Evolutionary conservation across 2,113 vertebrate genomes (phyloP), one percentile per base, ranked within the genome.

Genomic region (Sylvia atricapilla): DNA sequence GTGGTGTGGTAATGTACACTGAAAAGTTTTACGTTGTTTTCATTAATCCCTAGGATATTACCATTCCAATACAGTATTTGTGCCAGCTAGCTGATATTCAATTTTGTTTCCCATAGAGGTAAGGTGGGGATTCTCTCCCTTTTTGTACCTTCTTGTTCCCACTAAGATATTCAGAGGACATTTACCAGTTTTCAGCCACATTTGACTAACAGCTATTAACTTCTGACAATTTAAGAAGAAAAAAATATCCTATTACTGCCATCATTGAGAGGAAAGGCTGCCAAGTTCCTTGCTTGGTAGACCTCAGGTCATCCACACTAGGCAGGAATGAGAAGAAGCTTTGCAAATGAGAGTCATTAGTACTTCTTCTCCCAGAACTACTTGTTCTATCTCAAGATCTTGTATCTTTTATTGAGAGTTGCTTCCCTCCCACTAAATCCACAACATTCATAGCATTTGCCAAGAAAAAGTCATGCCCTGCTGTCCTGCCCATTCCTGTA

Each of bases 1-100:
- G 23, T n/a, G 31, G 0, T 47, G 35, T 63, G n/a, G 18, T 20
- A 70, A 84, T 0, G 0, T 18, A n/a, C 0, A 9, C 43, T 67
- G 41, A 41, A 33, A 44, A 31, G 20, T 41, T 83, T 90, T 69
- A 27, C 25, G 84, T 78, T 33, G 12, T n/a, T 73, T 80, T 77
- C 53, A 53, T 50, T 55, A 84, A 58, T 44, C 7, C 31, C 12
- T 25, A 33, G 18, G 43, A 59, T 74, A 53, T 49, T 31, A 30
- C 18, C 18, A 13, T 55, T 84, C n/a, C 39, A 68, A 75, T 67
- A 59, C 27, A 70, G 39, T 24, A 44, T 67, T 92, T 69, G 10
- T 28, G 46, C 28, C 37, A 58, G 43, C 14, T 59, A 63, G 47
- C 8, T 68, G 44, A 44, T 81, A 27, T 2, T 70, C 50, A 37